Percentiles rank a stretch among this genome's conserved stretches.
Conservation (phyloP, 2,888 invertebrate species). For the Diarsia rubi region DNA sequence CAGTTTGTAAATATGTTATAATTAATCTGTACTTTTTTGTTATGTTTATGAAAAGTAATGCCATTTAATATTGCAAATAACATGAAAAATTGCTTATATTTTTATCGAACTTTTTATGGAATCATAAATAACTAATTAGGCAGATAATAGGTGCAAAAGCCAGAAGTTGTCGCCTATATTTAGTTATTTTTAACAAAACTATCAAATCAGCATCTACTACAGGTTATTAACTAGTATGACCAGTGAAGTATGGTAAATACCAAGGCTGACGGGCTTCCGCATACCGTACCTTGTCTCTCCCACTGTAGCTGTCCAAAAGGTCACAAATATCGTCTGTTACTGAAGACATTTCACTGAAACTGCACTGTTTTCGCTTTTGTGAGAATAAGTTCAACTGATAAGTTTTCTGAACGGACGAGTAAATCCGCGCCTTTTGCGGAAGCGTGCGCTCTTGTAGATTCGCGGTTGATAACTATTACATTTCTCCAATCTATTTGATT, state of each 20-base stretch:
- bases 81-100: neutral
- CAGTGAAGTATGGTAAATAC: constrained; percentile 70
- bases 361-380: constrained; percentile 27
- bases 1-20: neutral
- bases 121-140: neutral
- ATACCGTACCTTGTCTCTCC: constrained; percentile 95
- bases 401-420: constrained; percentile 61
- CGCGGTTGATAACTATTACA: constrained; percentile 80
- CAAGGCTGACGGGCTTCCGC: constrained; percentile 80
- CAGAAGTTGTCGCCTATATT: constrained; percentile 24
- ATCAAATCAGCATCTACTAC: constrained; percentile 60
- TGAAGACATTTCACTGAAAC: constrained; percentile 78
- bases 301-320: constrained; percentile 95
- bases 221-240: constrained; percentile 73
- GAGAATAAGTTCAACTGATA: constrained; percentile 65
- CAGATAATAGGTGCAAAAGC: constrained; percentile 29
- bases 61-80: neutral
- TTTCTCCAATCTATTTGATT: constrained; percentile 78
- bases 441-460: constrained; percentile 74
- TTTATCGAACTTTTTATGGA: constrained; percentile 6
- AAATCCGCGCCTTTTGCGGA: constrained; percentile 39
- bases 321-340: constrained; percentile 92
- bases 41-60: neutral
- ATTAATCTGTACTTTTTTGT: neutral
- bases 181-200: constrained; percentile 7